Evolutionary conservation across 2,888 invertebrate genomes (phyloP).

Genomic region (Macropis europaea): DNA sequence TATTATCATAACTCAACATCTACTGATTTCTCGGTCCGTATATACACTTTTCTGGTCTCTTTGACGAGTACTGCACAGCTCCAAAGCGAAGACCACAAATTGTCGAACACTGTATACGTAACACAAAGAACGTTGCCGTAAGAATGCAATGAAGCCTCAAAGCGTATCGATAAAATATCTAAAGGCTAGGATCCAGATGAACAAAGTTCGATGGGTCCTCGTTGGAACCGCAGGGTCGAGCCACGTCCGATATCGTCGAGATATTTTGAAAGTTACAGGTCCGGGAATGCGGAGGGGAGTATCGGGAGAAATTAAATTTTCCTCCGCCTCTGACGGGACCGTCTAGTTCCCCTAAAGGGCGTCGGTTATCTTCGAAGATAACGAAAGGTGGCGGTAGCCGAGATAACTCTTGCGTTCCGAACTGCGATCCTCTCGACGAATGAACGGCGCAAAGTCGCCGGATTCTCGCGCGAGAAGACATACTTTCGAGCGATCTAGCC

Average conservation of each 20-base stretch:
- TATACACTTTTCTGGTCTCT: too few relatives aligned
- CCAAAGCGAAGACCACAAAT: too few relatives aligned
- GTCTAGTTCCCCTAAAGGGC: conserved; percentile 45
- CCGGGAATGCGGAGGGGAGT: conserved; percentile 23
- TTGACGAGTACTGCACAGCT: too few relatives aligned
- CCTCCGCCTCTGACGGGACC: conserved; percentile 40
- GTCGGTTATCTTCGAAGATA: conserved; percentile 66
- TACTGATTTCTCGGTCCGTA: too few relatives aligned
- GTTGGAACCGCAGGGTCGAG: neutral
- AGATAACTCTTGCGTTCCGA: conserved; percentile 69
- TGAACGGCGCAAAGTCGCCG: conserved; percentile 21
- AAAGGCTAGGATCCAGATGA: neutral
- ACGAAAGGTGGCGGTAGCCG: conserved; percentile 69
- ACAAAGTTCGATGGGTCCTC: neutral
- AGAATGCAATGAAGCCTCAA: too few relatives aligned
- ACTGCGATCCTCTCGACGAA: conserved; percentile 26
- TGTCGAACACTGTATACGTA: too few relatives aligned
- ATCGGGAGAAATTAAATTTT: conserved; percentile 69
- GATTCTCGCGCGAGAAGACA: conserved; percentile 14
- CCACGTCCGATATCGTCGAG: neutral
- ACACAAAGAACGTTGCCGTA: too few relatives aligned
- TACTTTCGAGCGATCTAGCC: conserved; percentile 13
- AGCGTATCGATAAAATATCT: too few relatives aligned
- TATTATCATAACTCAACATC: too few relatives aligned
- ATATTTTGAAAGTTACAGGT: conserved; percentile 29